A percentile compares a stretch with the other conserved stretches of the same genome.
Conservation (phyloP, 2,888 invertebrate genomes). For the Ormyrus thymus region DNA sequence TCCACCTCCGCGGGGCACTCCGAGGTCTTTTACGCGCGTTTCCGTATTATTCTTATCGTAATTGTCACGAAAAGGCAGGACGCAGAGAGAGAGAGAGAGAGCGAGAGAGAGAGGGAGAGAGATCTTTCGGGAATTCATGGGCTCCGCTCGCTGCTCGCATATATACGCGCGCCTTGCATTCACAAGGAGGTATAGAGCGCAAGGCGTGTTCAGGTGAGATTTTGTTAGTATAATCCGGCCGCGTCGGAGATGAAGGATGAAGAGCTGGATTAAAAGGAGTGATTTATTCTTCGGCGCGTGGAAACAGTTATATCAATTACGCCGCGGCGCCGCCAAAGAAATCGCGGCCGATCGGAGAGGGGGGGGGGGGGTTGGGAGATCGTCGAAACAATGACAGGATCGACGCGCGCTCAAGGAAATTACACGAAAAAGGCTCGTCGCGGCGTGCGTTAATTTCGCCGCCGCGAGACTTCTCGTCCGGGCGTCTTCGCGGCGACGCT, state of each 20-base stretch:
- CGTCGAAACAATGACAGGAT: too few relatives aligned
- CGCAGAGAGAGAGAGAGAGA: too few relatives aligned
- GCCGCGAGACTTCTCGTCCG: background rate
- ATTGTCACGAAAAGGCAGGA: slow-evolving; percentile 24
- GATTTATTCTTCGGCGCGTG: slow-evolving; percentile 10
- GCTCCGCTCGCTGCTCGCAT: too few relatives aligned
- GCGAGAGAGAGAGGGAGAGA: too few relatives aligned
- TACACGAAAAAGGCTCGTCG: slow-evolving; percentile 15
- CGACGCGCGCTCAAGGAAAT: background rate
- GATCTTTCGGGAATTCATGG: too few relatives aligned
- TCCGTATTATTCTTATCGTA: slow-evolving; percentile 37
- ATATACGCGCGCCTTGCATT: too few relatives aligned
- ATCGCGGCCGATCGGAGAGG: too few relatives aligned
- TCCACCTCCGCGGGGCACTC: background rate
- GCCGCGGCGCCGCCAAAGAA: background rate
- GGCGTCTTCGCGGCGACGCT: background rate
- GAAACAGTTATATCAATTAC: slow-evolving; percentile 29
- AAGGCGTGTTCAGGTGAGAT: slow-evolving; percentile 24
- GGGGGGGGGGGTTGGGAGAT: too few relatives aligned
- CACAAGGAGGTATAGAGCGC: background rate
- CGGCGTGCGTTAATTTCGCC: background rate
- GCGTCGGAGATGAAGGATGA: slow-evolving; percentile 8
- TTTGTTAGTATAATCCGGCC: slow-evolving; percentile 39
- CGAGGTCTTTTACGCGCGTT: background rate
- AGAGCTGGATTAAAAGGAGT: background rate